phyloP scores from a whole-genome alignment of 1,140 invertebrate genomes.

The Pinna nobilis region DNA sequence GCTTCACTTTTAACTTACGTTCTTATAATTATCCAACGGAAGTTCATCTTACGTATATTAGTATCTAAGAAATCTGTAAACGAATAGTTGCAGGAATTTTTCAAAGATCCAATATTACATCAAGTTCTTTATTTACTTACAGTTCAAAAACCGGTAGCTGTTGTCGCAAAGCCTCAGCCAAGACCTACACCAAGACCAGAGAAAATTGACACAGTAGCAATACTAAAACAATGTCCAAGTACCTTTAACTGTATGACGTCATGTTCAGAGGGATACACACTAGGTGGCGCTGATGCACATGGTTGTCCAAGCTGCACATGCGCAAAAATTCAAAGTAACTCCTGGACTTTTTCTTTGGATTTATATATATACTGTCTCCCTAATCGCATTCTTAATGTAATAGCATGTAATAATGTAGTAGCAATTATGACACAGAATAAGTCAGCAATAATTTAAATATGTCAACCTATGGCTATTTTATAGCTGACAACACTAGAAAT shows the following conservation, averaged over 20 bases:
- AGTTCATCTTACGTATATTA: no score
- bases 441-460: no score
- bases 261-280: constrained; percentile 37
- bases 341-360: not conserved
- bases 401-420: not conserved
- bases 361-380: not conserved
- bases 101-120: not conserved
- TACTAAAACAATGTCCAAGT: constrained; percentile 35
- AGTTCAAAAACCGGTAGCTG: not conserved
- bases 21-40: no score
- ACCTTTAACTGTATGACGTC: constrained; percentile 37
- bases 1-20: no score
- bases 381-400: not conserved
- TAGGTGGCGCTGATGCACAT: constrained; percentile 34
- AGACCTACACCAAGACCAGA: constrained; percentile 19
- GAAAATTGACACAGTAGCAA: constrained; percentile 3
- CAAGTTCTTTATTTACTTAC: constrained; percentile 4
- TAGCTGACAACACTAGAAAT: no score
- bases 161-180: not conserved
- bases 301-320: constrained; percentile 43
- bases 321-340: constrained; percentile 19
- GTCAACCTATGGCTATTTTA: no score
- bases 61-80: no score
- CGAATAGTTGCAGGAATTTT: no score
- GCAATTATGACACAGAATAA: no score